Evolutionary conservation across 2,888 invertebrate genomes (phyloP).

Genomic region (Eretmocerus hayati): DNA sequence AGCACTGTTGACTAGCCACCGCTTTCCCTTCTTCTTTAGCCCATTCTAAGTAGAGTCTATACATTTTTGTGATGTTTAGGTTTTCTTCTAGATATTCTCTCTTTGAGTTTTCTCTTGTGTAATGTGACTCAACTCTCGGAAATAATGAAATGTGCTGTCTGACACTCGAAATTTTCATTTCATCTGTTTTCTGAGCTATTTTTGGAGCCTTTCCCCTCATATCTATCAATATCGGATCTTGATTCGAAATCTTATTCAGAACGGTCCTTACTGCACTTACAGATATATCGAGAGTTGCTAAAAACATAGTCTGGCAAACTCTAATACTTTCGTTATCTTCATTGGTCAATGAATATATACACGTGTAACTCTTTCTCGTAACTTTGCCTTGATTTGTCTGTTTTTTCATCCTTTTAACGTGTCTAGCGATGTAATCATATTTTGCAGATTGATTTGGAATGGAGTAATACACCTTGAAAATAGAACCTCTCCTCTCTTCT

Average conservation of each 20-base stretch:
- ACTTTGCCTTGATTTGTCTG: too few relatives aligned
- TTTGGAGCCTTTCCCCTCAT: background rate
- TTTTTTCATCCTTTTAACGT: background rate
- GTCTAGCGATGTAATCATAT: background rate
- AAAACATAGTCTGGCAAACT: constrained; percentile 5
- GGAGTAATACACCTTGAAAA: background rate
- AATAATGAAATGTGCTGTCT: constrained; percentile 14
- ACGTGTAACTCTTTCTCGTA: too few relatives aligned
- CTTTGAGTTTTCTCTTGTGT: constrained; percentile 7
- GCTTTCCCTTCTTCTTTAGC: background rate
- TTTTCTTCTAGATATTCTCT: constrained; percentile 11
- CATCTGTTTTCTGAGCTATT: background rate
- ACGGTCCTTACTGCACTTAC: background rate
- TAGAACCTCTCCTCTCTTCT: background rate
- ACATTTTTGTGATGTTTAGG: constrained; percentile 9
- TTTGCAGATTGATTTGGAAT: background rate
- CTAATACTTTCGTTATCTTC: background rate
- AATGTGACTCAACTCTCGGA: constrained; percentile 13
- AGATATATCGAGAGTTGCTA: constrained; percentile 1
- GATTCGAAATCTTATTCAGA: background rate
- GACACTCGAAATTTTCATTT: constrained; percentile 1
- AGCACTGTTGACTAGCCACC: constrained; percentile 5
- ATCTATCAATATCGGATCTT: background rate
- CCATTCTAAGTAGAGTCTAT: constrained; percentile 11
- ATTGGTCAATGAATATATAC: too few relatives aligned